phyloP scores from a whole-genome alignment of 1,140 invertebrate species.

The Eulimnadia texana region DNA sequence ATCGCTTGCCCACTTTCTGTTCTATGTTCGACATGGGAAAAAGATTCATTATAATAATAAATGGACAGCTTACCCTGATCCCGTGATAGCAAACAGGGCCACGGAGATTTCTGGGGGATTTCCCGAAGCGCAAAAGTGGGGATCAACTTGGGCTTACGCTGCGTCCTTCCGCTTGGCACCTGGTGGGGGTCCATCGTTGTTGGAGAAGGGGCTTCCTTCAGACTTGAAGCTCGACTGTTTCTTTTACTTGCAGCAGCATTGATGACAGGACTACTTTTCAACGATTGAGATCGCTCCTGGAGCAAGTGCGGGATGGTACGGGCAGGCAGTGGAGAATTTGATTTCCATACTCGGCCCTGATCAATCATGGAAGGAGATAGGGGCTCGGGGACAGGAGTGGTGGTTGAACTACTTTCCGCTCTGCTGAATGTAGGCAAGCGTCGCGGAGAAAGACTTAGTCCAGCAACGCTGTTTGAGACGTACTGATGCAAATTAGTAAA shows the following conservation, averaged over 20 bases:
- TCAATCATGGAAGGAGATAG: conserved; percentile 36
- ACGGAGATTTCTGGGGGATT: neutral
- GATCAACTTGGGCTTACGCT: conserved; percentile 5
- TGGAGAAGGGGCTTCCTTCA: neutral
- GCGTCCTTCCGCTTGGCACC: neutral
- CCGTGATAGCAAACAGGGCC: conserved; percentile 18
- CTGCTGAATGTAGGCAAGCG: conserved; percentile 44
- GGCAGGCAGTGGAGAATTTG: neutral
- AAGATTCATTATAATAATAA: neutral
- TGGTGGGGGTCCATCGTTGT: neutral
- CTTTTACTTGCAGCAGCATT: neutral
- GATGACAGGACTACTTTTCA: neutral
- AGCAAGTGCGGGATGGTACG: conserved; percentile 12
- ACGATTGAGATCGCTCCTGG: conserved; percentile 16
- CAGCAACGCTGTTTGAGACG: conserved; percentile 56
- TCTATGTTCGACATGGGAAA: neutral
- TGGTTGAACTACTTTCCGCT: neutral
- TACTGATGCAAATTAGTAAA: conserved; percentile 63
- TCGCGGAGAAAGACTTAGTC: conserved; percentile 55
- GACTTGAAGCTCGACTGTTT: neutral
- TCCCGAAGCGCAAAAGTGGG: conserved; percentile 10
- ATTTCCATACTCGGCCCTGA: conserved; percentile 26
- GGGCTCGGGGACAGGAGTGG: neutral
- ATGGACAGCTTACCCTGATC: conserved; percentile 16
- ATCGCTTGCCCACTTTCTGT: neutral